Evolutionary conservation across 2,113 vertebrate genomes (phyloP).

Genomic region (Ciconia boyciana): DNA sequence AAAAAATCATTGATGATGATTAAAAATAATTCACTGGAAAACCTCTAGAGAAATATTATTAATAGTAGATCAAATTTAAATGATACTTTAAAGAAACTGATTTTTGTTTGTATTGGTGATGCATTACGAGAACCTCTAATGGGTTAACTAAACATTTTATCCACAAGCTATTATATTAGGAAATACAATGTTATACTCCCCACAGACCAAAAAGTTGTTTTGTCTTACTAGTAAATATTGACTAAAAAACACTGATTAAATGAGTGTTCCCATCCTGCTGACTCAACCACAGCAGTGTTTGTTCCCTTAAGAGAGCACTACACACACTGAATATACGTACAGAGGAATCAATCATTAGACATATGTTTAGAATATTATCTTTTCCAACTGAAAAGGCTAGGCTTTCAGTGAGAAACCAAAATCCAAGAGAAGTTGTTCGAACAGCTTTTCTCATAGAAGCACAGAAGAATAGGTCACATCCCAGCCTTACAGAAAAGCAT

Average conservation of each 20-base stretch:
- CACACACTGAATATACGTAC: not conserved
- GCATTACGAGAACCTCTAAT: not conserved
- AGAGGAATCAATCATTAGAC: conserved; percentile 26
- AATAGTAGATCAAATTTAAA: not conserved
- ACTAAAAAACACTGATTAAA: not conserved
- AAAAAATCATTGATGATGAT: not conserved
- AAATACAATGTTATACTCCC: not conserved
- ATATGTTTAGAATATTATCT: conserved; percentile 40
- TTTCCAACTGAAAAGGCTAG: not conserved
- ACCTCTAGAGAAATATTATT: not conserved
- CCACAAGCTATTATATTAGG: not conserved
- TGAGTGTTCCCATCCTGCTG: conserved; percentile 5
- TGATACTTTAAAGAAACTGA: not conserved
- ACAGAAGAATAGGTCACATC: not conserved
- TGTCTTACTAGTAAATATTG: conserved; percentile 34
- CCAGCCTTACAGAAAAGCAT: not conserved
- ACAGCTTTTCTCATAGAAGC: not conserved
- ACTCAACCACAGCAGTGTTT: not conserved
- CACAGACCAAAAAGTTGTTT: not conserved
- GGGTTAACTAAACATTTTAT: not conserved
- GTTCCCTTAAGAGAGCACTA: not conserved
- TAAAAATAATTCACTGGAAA: not conserved
- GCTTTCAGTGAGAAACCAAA: not conserved
- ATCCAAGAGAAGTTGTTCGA: not conserved
- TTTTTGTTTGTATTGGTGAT: not conserved